Evolutionary conservation across 2,797 vertebrate genomes (phyloP).

Genomic region (Coreius guichenoti): DNA sequence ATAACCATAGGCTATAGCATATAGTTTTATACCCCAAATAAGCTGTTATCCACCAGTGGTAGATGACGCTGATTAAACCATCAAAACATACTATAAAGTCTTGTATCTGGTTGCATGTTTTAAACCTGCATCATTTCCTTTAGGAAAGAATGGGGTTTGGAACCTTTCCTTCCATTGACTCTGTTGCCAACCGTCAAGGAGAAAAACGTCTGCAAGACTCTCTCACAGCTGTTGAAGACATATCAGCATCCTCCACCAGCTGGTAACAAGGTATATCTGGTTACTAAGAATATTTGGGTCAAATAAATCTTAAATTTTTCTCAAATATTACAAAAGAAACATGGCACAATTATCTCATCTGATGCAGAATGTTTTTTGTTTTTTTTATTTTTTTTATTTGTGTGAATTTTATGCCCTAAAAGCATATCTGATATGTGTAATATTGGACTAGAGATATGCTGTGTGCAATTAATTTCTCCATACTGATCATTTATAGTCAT

Average conservation of each 20-base stretch:
- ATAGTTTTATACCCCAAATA: not conserved
- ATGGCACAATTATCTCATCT: not conserved
- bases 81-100: not conserved
- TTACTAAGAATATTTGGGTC: not conserved
- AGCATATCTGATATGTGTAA: not conserved
- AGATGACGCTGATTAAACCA: not conserved
- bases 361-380: not conserved
- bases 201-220: constrained; percentile 94
- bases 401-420: not conserved
- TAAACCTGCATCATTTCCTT: constrained; percentile 33
- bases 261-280: constrained; percentile 87
- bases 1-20: not conserved
- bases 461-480: not conserved
- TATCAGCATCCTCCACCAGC: constrained; percentile 93
- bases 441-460: not conserved
- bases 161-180: constrained; percentile 95
- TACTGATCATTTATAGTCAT: not conserved
- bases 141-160: constrained; percentile 98
- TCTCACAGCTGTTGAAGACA: constrained; percentile 95
- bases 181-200: constrained; percentile 94
- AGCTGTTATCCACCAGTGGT: not conserved
- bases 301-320: not conserved
- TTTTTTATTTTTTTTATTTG: not conserved
- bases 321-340: not conserved
- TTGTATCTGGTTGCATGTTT: constrained; percentile 1